Base-by-base conservation (phyloP, 2,797 vertebrate species). In the Falco berigora region DNA sequence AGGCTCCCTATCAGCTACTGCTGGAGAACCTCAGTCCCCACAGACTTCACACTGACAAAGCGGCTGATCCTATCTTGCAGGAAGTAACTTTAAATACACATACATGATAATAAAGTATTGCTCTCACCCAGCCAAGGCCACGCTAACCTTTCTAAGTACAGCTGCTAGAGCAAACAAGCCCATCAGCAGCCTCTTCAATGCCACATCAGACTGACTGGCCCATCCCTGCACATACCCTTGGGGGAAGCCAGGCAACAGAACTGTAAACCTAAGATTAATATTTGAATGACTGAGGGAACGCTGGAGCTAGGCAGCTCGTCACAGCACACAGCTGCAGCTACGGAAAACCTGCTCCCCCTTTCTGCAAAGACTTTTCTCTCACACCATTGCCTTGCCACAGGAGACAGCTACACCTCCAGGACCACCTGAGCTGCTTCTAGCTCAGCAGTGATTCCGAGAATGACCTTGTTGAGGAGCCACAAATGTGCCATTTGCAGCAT, bases 401-500 rank as follows among this genome's bases (percentile, higher is more conserved):
- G 7, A 71, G 52, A 38, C 32, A 73, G 10, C 23, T 15, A 28
- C 36, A 34, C 1, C 49, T 67, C 24, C 61, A 94, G 15, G 42
- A 84, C 24, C 25, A 32, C n/a, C 27, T 5, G 3, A 86, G 58
- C 4, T 46, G 40, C n/a, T 24, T 23, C 56, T 25, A 71, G 83
- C 49, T 52, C 76, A 12, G 7, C 52, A 77, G 67, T 9, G 32
- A 46, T 10, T 14, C 20, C 3, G 21, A 64, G 32, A 42, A 32
- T 2, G 27, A 32, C 17, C 11, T 27, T 11, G 6, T 18, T 49
- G 20, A 38, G 63, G 10, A 71, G 40, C 32, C 36, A 38, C 20
- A 73, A 32, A 59, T 0, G 2, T 1, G 1, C 23, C 1, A 0
- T 10, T 12, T 13, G 58, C 49, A 69, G n/a, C 34, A 44, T 38